Evolutionary conservation across 1,140 invertebrate species (phyloP).

Genomic region (Orius insidiosus): DNA sequence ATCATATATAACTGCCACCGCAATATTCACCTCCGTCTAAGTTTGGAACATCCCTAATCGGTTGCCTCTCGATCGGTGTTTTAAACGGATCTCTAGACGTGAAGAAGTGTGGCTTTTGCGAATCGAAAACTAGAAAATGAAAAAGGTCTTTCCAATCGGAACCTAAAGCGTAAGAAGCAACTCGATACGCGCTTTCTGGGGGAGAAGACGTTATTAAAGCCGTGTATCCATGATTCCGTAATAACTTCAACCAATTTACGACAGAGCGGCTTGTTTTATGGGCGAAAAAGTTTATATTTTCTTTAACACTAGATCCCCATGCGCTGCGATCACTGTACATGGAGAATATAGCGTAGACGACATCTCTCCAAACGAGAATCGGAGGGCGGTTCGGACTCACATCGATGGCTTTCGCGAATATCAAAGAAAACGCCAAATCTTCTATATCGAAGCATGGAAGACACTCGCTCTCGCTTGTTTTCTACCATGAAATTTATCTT

Average conservation of each 20-base stretch:
- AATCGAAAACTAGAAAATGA: constrained; percentile 49
- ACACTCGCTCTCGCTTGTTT: constrained; percentile 36
- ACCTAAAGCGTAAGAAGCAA: constrained; percentile 44
- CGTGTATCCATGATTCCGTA: constrained; percentile 32
- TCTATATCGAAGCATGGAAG: constrained; percentile 57
- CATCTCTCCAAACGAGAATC: constrained; percentile 47
- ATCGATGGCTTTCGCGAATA: constrained; percentile 52
- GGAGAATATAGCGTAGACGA: constrained; percentile 37
- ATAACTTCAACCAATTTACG: constrained; percentile 40
- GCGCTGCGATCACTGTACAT: constrained; percentile 39
- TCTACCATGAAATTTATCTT: constrained; percentile 24
- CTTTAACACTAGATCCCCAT: constrained; percentile 43
- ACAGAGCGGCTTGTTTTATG: constrained; percentile 37
- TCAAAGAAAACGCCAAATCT: constrained; percentile 43
- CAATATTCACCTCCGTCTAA: constrained; percentile 38
- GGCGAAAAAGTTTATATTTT: constrained; percentile 41
- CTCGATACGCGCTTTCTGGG: constrained; percentile 46
- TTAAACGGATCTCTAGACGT: constrained; percentile 19
- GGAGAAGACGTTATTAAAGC: constrained; percentile 61
- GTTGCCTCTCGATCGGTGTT: constrained; percentile 21
- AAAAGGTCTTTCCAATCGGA: constrained; percentile 51
- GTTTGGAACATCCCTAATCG: constrained; percentile 24
- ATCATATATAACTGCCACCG: background rate
- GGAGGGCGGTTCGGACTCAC: constrained; percentile 37
- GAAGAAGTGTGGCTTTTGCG: constrained; percentile 64